Percentiles rank a stretch among this genome's conserved stretches.
These are phyloP conservation scores for Drosophila kurseongensis DNA, from an alignment of 1,140 invertebrate species.

Conservation along the genomic window DNA sequence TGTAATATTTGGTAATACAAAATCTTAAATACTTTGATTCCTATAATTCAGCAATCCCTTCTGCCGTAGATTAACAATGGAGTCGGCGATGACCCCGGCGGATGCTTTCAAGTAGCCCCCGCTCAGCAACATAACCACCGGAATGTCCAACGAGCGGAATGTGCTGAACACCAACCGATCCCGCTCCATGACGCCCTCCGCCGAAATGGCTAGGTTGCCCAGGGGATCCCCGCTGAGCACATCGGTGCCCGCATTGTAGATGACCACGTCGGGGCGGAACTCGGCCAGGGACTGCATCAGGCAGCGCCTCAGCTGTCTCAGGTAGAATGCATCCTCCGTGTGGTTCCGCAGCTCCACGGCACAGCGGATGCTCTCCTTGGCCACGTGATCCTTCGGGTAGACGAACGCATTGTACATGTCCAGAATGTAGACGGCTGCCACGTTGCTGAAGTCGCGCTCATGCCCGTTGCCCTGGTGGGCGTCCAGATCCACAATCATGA, in stretches of 20 bases:
- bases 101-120: slow-evolving; percentile 92
- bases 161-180: slow-evolving; percentile 93
- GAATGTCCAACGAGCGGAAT: slow-evolving; percentile 88
- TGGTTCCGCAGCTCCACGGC: slow-evolving; percentile 89
- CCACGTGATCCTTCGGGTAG: slow-evolving; percentile 91
- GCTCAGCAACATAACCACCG: slow-evolving; percentile 95
- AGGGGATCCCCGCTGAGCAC: slow-evolving; percentile 91
- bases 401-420: slow-evolving; percentile 94
- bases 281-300: slow-evolving; percentile 89
- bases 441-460: slow-evolving; percentile 91
- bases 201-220: slow-evolving; percentile 89
- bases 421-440: slow-evolving; percentile 92
- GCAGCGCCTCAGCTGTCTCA: slow-evolving; percentile 87
- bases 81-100: slow-evolving; percentile 92
- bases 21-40: neutral
- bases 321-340: slow-evolving; percentile 90
- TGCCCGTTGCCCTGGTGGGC: slow-evolving; percentile 97
- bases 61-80: slow-evolving; percentile 89
- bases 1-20: slow-evolving; percentile 14
- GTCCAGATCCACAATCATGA: slow-evolving; percentile 95
- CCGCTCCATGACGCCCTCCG: slow-evolving; percentile 91
- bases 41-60: slow-evolving; percentile 52
- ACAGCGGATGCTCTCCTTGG: slow-evolving; percentile 90
- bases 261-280: slow-evolving; percentile 91
- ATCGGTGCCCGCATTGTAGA: slow-evolving; percentile 96